Conservation (phyloP, 2,888 invertebrate genomes). For the Chironomus tentans region DNA sequence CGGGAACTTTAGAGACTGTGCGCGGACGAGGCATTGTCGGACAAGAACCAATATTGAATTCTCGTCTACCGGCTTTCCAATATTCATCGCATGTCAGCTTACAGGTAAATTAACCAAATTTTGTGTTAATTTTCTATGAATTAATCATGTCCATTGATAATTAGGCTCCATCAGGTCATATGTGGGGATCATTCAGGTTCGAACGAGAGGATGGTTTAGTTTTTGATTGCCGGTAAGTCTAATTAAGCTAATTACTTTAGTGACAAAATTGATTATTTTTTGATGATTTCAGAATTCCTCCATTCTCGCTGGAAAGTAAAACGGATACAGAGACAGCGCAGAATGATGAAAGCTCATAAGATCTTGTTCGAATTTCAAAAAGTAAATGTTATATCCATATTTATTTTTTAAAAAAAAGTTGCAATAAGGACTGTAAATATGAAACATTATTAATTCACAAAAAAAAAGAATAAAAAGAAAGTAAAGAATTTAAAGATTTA, state of each 20-base stretch:
- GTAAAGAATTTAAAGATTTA: not conserved
- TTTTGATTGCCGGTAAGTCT: conserved; percentile 54
- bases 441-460: conserved; percentile 2
- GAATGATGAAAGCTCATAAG: conserved; percentile 9
- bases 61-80: conserved; percentile 87
- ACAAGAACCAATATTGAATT: conserved; percentile 88
- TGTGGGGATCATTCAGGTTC: conserved; percentile 89
- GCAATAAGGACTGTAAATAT: not conserved
- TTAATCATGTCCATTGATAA: not conserved
- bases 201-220: conserved; percentile 94
- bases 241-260: conserved; percentile 43
- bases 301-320: conserved; percentile 93
- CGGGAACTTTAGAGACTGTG: conserved; percentile 87
- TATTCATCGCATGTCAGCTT: conserved; percentile 95
- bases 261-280: no score
- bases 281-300: conserved; percentile 64
- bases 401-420: not conserved
- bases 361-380: no score
- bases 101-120: conserved; percentile 62
- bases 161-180: not conserved
- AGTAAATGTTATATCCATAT: not conserved
- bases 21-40: conserved; percentile 93
- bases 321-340: conserved; percentile 48
- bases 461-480: no score
- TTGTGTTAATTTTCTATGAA: no score